These are phyloP conservation scores for Meriones psammophilus DNA, from an alignment of 2,797 vertebrate species.

Conservation along the genomic window DNA sequence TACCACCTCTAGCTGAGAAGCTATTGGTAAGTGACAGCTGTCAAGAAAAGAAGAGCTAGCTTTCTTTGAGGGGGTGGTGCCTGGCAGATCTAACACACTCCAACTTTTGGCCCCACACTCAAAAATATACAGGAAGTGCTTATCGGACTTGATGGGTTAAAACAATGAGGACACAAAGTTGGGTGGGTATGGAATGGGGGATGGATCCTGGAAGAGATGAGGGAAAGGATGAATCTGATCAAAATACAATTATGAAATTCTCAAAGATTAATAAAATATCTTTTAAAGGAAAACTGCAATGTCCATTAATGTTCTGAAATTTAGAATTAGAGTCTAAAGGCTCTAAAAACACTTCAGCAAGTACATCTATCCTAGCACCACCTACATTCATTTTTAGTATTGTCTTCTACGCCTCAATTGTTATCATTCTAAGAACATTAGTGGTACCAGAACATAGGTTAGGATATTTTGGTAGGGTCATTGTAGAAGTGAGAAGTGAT, in stretches of 20 bases:
- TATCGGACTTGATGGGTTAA: background rate
- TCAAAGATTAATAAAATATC: background rate
- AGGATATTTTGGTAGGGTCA: slow-evolving; percentile 23
- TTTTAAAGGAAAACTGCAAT: background rate
- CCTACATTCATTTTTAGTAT: background rate
- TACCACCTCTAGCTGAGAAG: background rate
- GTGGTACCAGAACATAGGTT: background rate
- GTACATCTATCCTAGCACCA: background rate
- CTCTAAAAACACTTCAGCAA: slow-evolving; percentile 31
- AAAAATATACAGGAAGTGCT: background rate
- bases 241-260: background rate
- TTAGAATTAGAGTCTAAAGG: background rate
- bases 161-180: background rate
- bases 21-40: background rate
- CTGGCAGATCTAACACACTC: background rate
- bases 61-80: background rate
- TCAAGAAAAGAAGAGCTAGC: background rate
- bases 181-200: background rate
- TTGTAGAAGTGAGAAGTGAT: background rate
- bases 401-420: slow-evolving; percentile 29
- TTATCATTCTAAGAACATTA: slow-evolving; percentile 13
- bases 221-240: background rate
- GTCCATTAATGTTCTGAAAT: background rate
- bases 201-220: background rate
- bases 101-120: background rate